Conservation (phyloP, 2,797 vertebrate species). For the Luscinia luscinia region DNA sequence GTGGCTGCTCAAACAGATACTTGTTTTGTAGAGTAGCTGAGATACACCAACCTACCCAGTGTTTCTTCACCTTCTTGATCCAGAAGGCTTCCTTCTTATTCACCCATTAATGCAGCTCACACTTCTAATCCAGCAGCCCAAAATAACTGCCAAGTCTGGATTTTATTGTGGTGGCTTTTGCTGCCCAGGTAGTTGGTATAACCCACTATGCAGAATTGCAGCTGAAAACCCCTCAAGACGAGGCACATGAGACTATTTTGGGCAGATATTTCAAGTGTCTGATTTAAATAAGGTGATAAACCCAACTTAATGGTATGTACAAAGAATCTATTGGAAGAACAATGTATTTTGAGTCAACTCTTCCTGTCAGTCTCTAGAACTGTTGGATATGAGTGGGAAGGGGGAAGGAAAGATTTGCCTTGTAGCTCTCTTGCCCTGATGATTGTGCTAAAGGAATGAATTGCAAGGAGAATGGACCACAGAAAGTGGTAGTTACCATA, state of each 20-base stretch:
- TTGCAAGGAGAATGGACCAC: neutral
- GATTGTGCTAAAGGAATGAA: neutral
- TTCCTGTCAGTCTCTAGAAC: neutral
- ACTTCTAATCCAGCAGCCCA: conserved; percentile 49
- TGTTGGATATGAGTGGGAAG: neutral
- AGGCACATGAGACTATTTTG: fast-evolving
- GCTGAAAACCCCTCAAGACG: neutral
- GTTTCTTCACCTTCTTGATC: neutral
- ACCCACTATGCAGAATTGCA: neutral
- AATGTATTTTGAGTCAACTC: neutral
- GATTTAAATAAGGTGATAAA: neutral
- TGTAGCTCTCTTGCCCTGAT: neutral
- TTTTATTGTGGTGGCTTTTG: conserved; percentile 11
- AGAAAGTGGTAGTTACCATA: neutral
- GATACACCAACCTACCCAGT: neutral
- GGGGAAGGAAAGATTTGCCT: neutral
- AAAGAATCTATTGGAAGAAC: neutral
- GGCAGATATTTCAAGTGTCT: neutral
- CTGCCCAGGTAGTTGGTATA: neutral
- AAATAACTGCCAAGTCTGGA: conserved; percentile 53
- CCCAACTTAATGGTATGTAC: neutral
- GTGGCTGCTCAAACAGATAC: neutral
- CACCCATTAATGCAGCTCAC: conserved; percentile 57
- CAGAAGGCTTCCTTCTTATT: neutral
- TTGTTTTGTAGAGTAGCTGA: neutral